A percentile compares a stretch with the other conserved stretches of the same genome.
Evolutionary conservation across 2,113 vertebrate species (phyloP).

Genomic region (Dissostichus mawsoni): DNA sequence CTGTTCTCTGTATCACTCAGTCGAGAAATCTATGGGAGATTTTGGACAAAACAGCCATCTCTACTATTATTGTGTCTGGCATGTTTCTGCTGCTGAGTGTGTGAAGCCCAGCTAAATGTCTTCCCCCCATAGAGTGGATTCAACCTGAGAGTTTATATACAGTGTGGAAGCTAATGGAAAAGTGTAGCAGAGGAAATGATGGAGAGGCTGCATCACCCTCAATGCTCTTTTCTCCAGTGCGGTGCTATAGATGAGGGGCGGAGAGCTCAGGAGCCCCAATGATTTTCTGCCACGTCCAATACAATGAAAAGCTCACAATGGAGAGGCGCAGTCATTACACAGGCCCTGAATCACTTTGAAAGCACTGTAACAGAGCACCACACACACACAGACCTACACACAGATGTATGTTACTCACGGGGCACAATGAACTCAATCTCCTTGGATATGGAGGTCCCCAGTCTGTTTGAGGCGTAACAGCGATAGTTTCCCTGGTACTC

Average conservation of each 20-base stretch:
- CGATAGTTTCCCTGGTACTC: conserved; percentile 93
- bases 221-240: conserved; percentile 10
- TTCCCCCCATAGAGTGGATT: conserved; percentile 41
- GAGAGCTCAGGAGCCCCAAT: conserved; percentile 55
- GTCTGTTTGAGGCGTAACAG: conserved; percentile 90
- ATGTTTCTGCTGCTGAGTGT: conserved; percentile 41
- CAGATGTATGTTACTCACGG: conserved; percentile 84
- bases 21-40: conserved; percentile 20
- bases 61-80: conserved; percentile 17
- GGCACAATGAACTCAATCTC: conserved; percentile 94
- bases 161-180: conserved; percentile 63
- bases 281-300: conserved; percentile 65
- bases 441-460: conserved; percentile 93
- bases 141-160: conserved; percentile 67
- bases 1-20: conserved; percentile 11
- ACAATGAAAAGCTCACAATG: conserved; percentile 60
- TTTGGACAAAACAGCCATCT: conserved; percentile 59
- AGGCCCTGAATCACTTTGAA: conserved; percentile 70
- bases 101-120: conserved; percentile 55
- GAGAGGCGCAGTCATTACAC: conserved; percentile 55
- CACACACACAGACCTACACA: not conserved
- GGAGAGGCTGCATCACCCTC: conserved; percentile 53
- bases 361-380: conserved; percentile 63
- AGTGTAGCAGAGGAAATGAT: conserved; percentile 66
- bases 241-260: conserved; percentile 37